Evolutionary conservation across 2,113 vertebrate species (phyloP).

Genomic region (Pangasianodon gigas): DNA sequence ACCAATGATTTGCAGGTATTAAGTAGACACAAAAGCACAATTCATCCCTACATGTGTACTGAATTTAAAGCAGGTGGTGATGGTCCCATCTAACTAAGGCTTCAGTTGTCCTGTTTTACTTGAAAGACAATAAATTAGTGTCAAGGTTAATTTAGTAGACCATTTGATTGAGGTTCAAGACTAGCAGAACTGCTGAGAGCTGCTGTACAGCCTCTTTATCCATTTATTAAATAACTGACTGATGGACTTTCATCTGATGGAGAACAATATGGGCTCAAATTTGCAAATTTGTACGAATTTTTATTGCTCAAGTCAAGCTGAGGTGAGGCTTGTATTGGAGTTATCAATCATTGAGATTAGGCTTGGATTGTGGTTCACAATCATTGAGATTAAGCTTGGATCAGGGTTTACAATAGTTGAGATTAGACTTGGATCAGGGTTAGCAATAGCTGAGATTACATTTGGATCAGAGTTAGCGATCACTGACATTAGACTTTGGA

Average conservation of each 20-base stretch:
- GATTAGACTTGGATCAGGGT: neutral
- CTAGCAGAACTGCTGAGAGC: too few species aligned
- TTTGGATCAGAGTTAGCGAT: neutral
- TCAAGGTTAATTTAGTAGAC: neutral
- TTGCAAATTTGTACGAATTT: neutral
- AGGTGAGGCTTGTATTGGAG: too few species aligned
- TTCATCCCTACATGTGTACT: neutral
- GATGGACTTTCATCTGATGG: neutral
- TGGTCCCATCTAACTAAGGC: neutral
- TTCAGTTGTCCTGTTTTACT: neutral
- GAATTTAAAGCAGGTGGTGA: neutral
- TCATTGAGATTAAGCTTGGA: neutral
- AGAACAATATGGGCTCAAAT: too few species aligned
- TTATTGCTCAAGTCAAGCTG: too few species aligned
- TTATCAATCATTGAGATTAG: neutral
- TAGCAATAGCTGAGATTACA: neutral
- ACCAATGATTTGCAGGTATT: slow-evolving; percentile 7
- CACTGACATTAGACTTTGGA: neutral
- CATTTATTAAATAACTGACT: neutral
- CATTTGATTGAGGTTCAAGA: neutral
- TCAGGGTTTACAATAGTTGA: neutral
- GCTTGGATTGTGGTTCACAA: neutral
- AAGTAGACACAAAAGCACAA: slow-evolving; percentile 13
- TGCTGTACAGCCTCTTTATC: neutral
- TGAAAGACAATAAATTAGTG: neutral